phyloP scores from a whole-genome alignment of 2,113 vertebrate species.

The Lycocorax pyrrhopterus region DNA sequence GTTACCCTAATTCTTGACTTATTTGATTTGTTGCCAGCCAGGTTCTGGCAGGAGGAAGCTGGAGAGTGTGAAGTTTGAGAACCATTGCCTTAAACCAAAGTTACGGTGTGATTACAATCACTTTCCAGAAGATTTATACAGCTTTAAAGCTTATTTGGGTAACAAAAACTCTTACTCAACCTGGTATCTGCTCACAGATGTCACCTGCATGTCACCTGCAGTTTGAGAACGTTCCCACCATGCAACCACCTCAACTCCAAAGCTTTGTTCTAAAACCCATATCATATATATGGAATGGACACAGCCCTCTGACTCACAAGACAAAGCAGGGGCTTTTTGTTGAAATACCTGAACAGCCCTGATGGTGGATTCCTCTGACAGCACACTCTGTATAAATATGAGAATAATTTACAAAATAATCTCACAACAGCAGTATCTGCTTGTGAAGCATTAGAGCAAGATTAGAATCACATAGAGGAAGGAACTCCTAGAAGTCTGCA shows the following conservation, averaged over 20 bases:
- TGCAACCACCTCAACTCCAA: not conserved
- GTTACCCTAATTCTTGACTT: not conserved
- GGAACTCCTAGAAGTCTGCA: not conserved
- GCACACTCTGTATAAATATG: not conserved
- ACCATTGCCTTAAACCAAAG: not conserved
- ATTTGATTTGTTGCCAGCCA: not conserved
- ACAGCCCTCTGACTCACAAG: not conserved
- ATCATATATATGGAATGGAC: accelerated
- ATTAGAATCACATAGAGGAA: not conserved
- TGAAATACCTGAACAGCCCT: not conserved
- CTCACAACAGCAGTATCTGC: not conserved
- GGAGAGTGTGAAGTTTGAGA: not conserved
- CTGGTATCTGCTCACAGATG: not conserved
- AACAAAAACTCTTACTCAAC: not conserved
- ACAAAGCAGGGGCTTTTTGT: not conserved
- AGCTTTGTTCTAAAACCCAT: not conserved
- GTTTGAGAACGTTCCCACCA: not conserved
- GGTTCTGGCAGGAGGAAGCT: not conserved
- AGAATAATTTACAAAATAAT: not conserved
- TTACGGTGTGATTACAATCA: not conserved
- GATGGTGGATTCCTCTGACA: not conserved
- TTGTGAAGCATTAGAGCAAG: not conserved
- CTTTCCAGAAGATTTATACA: not conserved
- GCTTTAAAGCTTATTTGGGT: not conserved
- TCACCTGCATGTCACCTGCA: not conserved